Evolutionary conservation across 2,113 vertebrate genomes (phyloP), one percentile per base, ranked within the genome.

Genomic region (Misgurnus anguillicaudatus): DNA sequence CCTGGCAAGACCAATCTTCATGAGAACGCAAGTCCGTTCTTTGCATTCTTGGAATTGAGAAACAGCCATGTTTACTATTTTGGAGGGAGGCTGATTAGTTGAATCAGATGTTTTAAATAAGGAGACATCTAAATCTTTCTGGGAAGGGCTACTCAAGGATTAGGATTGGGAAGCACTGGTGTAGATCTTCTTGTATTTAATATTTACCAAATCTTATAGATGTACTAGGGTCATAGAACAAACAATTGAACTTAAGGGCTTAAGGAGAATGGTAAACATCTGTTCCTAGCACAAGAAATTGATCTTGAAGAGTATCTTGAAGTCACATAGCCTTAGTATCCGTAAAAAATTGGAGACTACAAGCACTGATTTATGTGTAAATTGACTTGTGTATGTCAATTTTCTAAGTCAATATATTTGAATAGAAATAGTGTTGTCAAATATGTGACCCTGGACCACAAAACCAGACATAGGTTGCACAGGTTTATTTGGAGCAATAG

Each of bases 321-420:
- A n/a, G 9, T 39, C 24, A 70, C 31, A 31, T 47, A 19, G 68
- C 38, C 38, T 39, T 39, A 36, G 53, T n/a, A 45, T 55, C 48
- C 11, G 24, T 48, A 70, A 55, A 55, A 9, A 51, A 42, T 42
- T 73, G 36, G 19, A 57, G 5, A 19, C n/a, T 17, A 16, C 19
- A 72, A 72, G 58, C 38, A 72, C 53, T 1, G 70, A 58, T 58
- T 73, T 73, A 73, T 73, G 41, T 58, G 38, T 58, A 60, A 42
- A 58, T 72, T 21, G 24, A 51, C 48, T 68, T 68, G 14, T 48
- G 45, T 10, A 13, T 9, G 51, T 17, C 24, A 38, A 11, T 38
- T 53, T 42, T 7, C 24, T 31, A 31, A n/a, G 39, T 6, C 63
- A n/a, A 17, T 41, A 66, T 7, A 45, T 57, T 57, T 71, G 24